These are phyloP conservation scores for Hartigia nigra DNA, from an alignment of 2,888 invertebrate genomes.

Conservation along the genomic window DNA sequence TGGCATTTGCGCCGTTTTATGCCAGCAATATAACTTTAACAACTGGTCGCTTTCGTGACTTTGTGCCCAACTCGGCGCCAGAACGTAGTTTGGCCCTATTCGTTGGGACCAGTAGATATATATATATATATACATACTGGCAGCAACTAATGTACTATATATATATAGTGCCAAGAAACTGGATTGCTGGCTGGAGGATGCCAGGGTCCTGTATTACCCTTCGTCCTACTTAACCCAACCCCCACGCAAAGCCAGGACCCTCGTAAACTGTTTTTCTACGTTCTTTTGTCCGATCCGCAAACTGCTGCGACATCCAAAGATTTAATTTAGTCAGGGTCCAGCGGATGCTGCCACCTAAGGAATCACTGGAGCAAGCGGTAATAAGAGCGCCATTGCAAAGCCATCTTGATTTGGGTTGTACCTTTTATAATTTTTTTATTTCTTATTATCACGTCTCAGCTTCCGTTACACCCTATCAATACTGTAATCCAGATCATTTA, in stretches of 20 bases:
- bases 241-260: slow-evolving; percentile 55
- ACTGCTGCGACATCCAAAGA: slow-evolving; percentile 59
- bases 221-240: slow-evolving; percentile 28
- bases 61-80: slow-evolving; percentile 54
- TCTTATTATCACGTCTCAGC: background rate
- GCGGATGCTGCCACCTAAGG: background rate
- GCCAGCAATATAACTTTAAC: slow-evolving; percentile 62
- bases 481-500: background rate
- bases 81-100: slow-evolving; percentile 13
- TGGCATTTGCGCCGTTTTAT: slow-evolving; percentile 55
- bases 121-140: background rate
- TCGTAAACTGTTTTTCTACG: slow-evolving; percentile 58
- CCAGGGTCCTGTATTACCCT: slow-evolving; percentile 35
- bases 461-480: too few species aligned
- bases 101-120: background rate
- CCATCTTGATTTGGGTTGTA: background rate
- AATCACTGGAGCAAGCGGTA: background rate
- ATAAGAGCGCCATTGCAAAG: background rate
- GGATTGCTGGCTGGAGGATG: slow-evolving; percentile 26
- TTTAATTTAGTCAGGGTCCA: slow-evolving; percentile 59
- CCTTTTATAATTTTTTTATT: background rate
- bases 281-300: slow-evolving; percentile 41
- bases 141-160: background rate
- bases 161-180: slow-evolving; percentile 35
- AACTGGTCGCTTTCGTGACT: slow-evolving; percentile 48